These are phyloP conservation scores for Perca fluviatilis DNA, from an alignment of 2,113 vertebrate genomes.

Conservation along the genomic window DNA sequence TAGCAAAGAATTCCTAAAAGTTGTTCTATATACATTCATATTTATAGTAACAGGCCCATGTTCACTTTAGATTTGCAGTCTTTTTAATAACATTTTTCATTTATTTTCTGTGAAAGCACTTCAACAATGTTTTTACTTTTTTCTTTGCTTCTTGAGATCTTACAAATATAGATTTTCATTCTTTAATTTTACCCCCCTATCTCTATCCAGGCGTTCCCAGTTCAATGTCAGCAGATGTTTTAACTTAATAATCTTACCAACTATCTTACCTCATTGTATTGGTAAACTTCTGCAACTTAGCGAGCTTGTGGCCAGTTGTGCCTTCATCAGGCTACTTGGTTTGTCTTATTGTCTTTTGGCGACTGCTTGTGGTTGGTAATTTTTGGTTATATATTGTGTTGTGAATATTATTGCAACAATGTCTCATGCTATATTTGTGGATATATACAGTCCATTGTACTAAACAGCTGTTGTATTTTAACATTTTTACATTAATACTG, in stretches of 20 bases:
- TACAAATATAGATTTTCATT: conserved; percentile 6
- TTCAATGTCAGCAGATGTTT: conserved; percentile 24
- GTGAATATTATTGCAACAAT: background rate
- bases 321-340: background rate
- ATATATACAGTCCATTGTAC: background rate
- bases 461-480: background rate
- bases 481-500: background rate
- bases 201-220: background rate
- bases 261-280: background rate
- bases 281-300: background rate
- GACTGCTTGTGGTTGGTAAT: background rate
- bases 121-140: background rate
- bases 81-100: background rate
- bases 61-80: background rate
- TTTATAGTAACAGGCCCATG: background rate
- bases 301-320: background rate
- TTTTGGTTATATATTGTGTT: background rate
- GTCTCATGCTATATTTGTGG: background rate
- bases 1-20: no score
- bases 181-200: background rate
- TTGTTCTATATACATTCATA: no score
- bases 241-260: background rate
- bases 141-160: background rate
- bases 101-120: background rate
- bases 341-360: background rate